Base-by-base conservation (phyloP, 23 tunicate species). In the Phallusia fumigata region DNA sequence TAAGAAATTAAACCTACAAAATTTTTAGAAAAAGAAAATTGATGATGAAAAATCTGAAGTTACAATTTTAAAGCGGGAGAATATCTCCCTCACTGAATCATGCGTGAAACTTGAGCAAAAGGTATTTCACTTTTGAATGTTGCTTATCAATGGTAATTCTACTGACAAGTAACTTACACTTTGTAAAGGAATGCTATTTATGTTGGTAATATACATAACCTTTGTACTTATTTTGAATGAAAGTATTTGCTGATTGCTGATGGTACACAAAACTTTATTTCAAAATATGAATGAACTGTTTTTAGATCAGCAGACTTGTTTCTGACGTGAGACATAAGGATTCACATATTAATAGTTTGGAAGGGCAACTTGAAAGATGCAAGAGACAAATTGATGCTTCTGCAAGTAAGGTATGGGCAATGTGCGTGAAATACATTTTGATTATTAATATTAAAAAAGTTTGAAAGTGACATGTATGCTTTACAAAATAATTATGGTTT, bases 81-180 rank as follows among this genome's bases (percentile, higher is more conserved):
- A 74, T 32, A 83, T 80, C 10, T 15, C 80, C 3, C 73, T 80
- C 21, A 35, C 77, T 32, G 90, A 86, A 74, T 78, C 69, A 0
- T 86, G 90, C 51, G 34, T 83, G 19, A 86, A 80, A 74, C 64
- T 86, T 28, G 83, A 86, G 34, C 83, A 74, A 52, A 86, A 86
- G 84, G 90, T 86, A 51, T 6, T 74, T 32, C 2, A 40, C 24
- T 58, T 21, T 13, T 58, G 3, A 21, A 3, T 58, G 11, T 58
- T 22, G n/a, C n/a, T n/a, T n/a, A n/a, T n/a, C n/a, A n/a, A n/a
- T n/a, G n/a, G n/a, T n/a, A n/a, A n/a, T n/a, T n/a, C n/a, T n/a
- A n/a, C n/a, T n/a, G n/a, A n/a, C n/a, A n/a, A n/a, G n/a, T n/a
- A n/a, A n/a, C n/a, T n/a, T n/a, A n/a, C n/a, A n/a, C n/a, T n/a